Evolutionary conservation across 2,113 vertebrate species (phyloP).

Genomic region (Colossoma macropomum): DNA sequence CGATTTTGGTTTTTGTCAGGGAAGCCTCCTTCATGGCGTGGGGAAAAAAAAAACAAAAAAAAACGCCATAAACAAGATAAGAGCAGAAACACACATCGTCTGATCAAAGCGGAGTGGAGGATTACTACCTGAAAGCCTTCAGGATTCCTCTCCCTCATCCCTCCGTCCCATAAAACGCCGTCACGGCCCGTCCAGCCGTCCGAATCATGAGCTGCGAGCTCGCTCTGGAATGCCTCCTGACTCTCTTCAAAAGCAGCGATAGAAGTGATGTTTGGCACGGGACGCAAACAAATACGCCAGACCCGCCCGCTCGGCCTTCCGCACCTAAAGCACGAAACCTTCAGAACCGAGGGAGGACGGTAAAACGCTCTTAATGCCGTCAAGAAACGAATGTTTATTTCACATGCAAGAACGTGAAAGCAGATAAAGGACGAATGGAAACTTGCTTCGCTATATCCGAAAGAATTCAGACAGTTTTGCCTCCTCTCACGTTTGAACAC

Average conservation of each 20-base stretch:
- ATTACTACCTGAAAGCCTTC: constrained; percentile 22
- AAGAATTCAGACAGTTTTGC: too few species aligned
- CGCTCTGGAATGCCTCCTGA: constrained; percentile 28
- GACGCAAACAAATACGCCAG: not conserved
- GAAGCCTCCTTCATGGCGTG: constrained; percentile 13
- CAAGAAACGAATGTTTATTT: not conserved
- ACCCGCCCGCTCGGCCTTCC: not conserved
- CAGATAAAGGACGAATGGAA: not conserved
- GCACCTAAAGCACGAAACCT: not conserved
- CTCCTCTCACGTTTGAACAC: not conserved
- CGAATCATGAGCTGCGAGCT: constrained; percentile 16
- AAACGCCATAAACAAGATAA: constrained; percentile 18
- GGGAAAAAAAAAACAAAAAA: not conserved
- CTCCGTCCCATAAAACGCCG: not conserved
- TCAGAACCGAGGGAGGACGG: not conserved
- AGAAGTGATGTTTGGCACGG: constrained; percentile 2
- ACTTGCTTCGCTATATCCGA: not conserved
- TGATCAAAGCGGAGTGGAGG: constrained; percentile 16
- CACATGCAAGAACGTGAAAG: not conserved
- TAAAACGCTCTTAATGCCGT: not conserved
- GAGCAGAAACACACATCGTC: not conserved
- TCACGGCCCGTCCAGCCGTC: not conserved
- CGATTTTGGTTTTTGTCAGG: not conserved
- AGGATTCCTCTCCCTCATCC: constrained; percentile 11
- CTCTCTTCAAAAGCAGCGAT: constrained; percentile 12